Percentiles rank a stretch among this genome's conserved stretches.
Evolutionary conservation across 2,888 invertebrate species (phyloP).

Genomic region (Caenorhabditis imperialis): DNA sequence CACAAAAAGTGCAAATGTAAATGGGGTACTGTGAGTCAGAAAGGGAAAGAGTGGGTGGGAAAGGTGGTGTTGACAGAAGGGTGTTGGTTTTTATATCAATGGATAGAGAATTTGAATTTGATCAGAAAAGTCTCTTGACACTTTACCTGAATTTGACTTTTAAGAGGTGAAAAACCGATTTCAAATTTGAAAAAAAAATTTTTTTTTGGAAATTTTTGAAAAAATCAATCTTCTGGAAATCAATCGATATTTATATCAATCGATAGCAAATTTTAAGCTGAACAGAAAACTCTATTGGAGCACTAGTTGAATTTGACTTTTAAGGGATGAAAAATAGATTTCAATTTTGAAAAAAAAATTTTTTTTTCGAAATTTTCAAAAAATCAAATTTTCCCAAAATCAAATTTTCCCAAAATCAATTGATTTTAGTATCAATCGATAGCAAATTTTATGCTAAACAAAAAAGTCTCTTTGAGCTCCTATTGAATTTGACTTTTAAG

Average conservation of each 20-base stretch:
- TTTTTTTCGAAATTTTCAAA: not conserved
- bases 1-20: slow-evolving; percentile 47
- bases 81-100: slow-evolving; percentile 1
- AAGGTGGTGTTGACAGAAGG: slow-evolving; percentile 29
- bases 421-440: no score
- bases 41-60: no score
- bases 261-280: no score
- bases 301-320: no score
- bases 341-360: no score
- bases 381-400: not conserved
- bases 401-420: not conserved
- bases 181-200: slow-evolving; percentile 29
- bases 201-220: no score
- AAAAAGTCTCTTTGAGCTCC: not conserved
- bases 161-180: slow-evolving; percentile 18
- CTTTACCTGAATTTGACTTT: slow-evolving; percentile 22
- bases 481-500: no score
- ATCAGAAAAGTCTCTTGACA: slow-evolving; percentile 40
- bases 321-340: no score
- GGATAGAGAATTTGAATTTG: slow-evolving; percentile 34
- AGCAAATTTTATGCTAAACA: no score
- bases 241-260: no score
- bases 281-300: not conserved
- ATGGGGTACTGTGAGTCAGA: slow-evolving; percentile 13
- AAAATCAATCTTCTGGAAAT: no score